Base-by-base conservation (phyloP, 2,888 invertebrate genomes). In the Cephalotes varians region DNA sequence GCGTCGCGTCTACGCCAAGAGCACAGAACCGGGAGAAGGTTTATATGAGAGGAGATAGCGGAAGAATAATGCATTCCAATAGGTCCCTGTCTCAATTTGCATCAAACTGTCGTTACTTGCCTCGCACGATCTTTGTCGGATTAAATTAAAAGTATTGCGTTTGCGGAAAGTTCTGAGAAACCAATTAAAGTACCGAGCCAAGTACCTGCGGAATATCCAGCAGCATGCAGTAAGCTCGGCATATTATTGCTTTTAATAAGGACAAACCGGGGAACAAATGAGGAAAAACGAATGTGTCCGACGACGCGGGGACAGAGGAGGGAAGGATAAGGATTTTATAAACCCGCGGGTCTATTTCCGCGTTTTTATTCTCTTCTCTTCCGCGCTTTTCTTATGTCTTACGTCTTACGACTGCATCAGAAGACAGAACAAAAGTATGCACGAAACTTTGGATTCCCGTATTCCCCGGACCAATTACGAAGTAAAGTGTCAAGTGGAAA, bases 381-480 rank as follows among this genome's bases (percentile, higher is more conserved):
- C 56, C 71, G 60, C 37, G 28, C 37, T 76, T 54, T 67, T 51
- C 79, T 58, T 83, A 60, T 76, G 60, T 40, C 40, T 76, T 56
- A 60, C 54, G 64, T 49, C 71, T n/a, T n/a, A n/a, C 56, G 65
- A 40, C 65, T 64, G 64, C 72, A 49, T n/a, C 12, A 10, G 60
- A 74, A 58, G 74, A 28, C 71, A n/a, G 44, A 64, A 85, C 84
- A 82, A 87, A 87, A 64, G 64, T 83, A 73, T 67, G 79, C 73
- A 80, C 82, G 82, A 74, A 82, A 67, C 79, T 83, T 83, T 67
- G 71, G 44, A 58, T 65, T 49, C 58, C 71, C 71, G 73, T 74
- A 85, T 84, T 81, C 74, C 51, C 83, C 65, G 76, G 86, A 74
- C 79, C 89, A 88, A 90, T 88, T 87, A 88, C 44, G 81, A 82